phyloP scores from a whole-genome alignment of 2,888 invertebrate species.

The Drosophila cognata region DNA sequence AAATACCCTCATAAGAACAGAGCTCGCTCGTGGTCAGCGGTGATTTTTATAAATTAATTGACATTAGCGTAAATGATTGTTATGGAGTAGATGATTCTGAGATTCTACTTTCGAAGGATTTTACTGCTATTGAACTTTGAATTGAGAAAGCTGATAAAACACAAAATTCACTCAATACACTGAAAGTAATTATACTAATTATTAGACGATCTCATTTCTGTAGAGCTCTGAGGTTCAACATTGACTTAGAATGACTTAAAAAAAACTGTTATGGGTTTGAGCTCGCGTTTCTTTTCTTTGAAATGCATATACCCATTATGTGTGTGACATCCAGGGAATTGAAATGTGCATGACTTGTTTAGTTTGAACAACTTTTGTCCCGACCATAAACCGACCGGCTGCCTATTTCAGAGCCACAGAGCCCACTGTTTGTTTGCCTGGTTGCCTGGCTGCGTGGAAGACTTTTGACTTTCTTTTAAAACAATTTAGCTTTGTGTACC shows the following conservation, averaged over 20 bases:
- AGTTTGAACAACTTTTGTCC: conserved; percentile 69
- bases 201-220: neutral
- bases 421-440: conserved; percentile 62
- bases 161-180: neutral
- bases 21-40: too few relatives aligned
- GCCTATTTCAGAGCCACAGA: conserved; percentile 48
- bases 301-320: neutral
- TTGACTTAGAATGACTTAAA: neutral
- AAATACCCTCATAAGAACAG: neutral
- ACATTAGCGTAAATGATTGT: neutral
- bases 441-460: conserved; percentile 45
- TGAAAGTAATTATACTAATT: neutral
- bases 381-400: conserved; percentile 21
- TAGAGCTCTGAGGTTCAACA: neutral
- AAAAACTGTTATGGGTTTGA: neutral
- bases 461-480: conserved; percentile 81
- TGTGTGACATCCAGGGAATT: conserved; percentile 35
- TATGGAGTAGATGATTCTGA: neutral
- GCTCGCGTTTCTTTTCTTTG: neutral
- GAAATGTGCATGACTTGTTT: conserved; percentile 75
- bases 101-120: neutral
- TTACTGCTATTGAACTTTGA: neutral
- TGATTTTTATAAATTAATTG: neutral
- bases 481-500: conserved; percentile 74
- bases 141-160: neutral